Evolutionary conservation across 1,140 invertebrate genomes (phyloP), one percentile per base, ranked within the genome.

Genomic region (Plectrocnemia conspersa): DNA sequence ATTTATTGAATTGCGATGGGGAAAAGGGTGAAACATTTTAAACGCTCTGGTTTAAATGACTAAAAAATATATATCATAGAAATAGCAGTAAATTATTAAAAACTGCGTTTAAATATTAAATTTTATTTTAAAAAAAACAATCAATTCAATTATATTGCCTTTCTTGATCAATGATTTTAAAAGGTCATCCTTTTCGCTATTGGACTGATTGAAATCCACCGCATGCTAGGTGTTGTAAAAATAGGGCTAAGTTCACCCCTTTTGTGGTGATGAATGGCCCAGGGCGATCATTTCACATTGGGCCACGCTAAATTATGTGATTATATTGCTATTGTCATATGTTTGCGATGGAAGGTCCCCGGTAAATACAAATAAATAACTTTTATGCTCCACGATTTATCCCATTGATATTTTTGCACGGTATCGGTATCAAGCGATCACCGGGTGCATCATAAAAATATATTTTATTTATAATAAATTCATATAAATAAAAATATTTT

Each of bases 301-400:
- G 58, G 58, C 54, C 54, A 60, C 58, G 58, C 58, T 60, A 60
- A 60, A 60, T 60, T 60, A 60, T 60, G 45, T 56, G 58, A 60
- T 60, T 60, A 60, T 56, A 44, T 54, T 45, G 35, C 54, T 50
- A 60, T 60, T 60, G 58, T 60, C 49, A 53, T 13, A 25, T 54
- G 54, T 59, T 59, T 59, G 58, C 41, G 46, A 46, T 32, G 19
- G 47, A 32, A 56, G 53, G 40, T 56, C 54, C 53, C 54, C 15
- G n/a, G 58, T 60, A 60, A 60, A 60, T 60, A 60, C 58, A 60
- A 60, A 60, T 60, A 60, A 60, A 60, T 60, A 60, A 56, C 42
- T 56, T 60, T 60, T 56, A 60, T 42, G 46, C 56, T 53, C 32
- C 33, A 16, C 21, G 23, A 38, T 38, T 38, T 38, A 15, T 15